A percentile compares a stretch with the other conserved stretches of the same genome.
These are phyloP conservation scores for Aramus guarauna DNA, from an alignment of 2,113 vertebrate species.

Conservation along the genomic window DNA sequence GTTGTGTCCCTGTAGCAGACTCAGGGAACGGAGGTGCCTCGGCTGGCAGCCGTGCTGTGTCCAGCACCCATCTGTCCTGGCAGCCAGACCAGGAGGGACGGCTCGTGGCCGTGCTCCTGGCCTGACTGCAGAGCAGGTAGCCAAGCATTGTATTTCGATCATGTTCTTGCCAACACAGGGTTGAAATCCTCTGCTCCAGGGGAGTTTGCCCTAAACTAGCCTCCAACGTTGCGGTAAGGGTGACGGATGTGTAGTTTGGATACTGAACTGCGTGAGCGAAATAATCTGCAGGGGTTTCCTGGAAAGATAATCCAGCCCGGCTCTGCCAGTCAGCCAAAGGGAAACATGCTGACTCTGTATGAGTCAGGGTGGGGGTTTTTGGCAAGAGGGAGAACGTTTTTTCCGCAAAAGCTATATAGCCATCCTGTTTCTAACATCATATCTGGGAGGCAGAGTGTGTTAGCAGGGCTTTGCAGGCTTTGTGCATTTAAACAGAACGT, in stretches of 20 bases:
- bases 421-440: not conserved
- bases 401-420: not conserved
- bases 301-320: not conserved
- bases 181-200: not conserved
- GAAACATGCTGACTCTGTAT: not conserved
- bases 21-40: fast-evolving
- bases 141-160: not conserved
- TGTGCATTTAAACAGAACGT: not conserved
- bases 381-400: not conserved
- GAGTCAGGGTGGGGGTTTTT: not conserved
- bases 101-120: fast-evolving
- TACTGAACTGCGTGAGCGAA: fast-evolving
- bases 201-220: not conserved
- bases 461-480: not conserved
- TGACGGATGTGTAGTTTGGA: not conserved
- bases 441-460: not conserved
- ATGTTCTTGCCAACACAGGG: not conserved
- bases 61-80: not conserved
- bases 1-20: not conserved
- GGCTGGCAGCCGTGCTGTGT: not conserved
- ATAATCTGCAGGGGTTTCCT: not conserved
- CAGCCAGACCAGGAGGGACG: not conserved
- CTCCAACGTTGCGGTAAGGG: not conserved
- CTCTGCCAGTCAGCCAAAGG: not conserved
- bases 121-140: not conserved